Base-by-base conservation (phyloP, 1,140 invertebrate species). In the Drosophila kohkoa region DNA sequence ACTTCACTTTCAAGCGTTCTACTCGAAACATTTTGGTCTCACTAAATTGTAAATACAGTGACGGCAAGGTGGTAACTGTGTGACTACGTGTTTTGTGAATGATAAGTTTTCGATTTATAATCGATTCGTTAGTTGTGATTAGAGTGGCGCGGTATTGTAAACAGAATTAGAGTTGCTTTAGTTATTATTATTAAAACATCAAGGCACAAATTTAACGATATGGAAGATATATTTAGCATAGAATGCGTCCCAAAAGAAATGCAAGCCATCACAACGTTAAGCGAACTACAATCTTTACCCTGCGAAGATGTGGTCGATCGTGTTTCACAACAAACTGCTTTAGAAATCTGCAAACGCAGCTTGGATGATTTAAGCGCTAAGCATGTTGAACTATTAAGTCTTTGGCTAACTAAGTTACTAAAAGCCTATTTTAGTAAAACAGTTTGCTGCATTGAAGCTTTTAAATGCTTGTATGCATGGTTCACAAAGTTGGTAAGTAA, bases 341-440 rank as follows among this genome's bases (percentile, higher is more conserved):
- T 89, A 6, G 58, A 48, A 10, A 69, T 76, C 3, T 78, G 77
- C 65, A 55, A 54, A 1, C 64, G 66, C 20, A 75, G 60, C n/a
- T 2, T 89, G 15, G 3, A 28, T 1, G 16, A 71, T 13, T 43
- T 71, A 1, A 58, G 59, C 1, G 41, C 38, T 5, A 70, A 32
- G 38, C 57, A 62, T 15, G 54, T 16, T 2, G 75, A 81, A 5
- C 52, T 88, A 10, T 58, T 88, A 30, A 32, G 60, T 10, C n/a
- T 88, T 8, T 89, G 85, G 85, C 49, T 88, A 1, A 64, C 35
- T 15, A 89, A 83, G 51, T 59, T 89, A 3, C 46, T 88, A 3
- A 57, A 67, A 25, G 81, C 71, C 0, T 88, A 85, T 48, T 41
- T 77, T 16, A 46, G 35, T 28, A 65, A 75, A 11, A 10, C 30